A percentile compares a stretch with the other conserved stretches of the same genome.
Conservation (phyloP, 1,140 invertebrate genomes). For the Goniozus legneri region DNA sequence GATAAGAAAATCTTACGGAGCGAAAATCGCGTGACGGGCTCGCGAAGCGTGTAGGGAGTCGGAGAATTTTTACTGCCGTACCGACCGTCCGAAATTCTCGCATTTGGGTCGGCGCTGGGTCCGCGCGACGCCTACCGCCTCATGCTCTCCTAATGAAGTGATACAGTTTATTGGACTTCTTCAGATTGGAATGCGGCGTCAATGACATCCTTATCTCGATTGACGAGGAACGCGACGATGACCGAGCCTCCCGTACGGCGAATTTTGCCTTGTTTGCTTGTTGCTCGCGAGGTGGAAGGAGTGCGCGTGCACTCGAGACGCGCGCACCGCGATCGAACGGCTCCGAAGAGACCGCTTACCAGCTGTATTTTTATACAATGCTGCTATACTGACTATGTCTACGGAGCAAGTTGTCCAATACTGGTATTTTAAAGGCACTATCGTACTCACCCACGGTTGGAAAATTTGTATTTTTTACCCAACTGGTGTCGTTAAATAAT, state of each 20-base stretch:
- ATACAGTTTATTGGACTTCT: conserved; percentile 51
- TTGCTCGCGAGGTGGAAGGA: no score
- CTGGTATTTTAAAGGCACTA: no score
- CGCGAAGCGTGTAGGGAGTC: no score
- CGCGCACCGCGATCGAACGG: background rate
- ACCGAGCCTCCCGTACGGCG: no score
- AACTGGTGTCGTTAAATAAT: no score
- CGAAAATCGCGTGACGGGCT: no score
- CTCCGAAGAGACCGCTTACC: conserved; percentile 14
- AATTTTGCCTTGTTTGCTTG: no score
- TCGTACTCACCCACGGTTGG: no score
- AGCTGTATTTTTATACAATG: conserved; percentile 30
- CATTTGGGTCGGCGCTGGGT: background rate
- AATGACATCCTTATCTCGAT: conserved; percentile 26
- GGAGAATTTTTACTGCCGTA: no score
- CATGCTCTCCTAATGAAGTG: conserved; percentile 41
- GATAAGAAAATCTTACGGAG: no score
- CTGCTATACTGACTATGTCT: conserved; percentile 36
- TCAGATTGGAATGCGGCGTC: conserved; percentile 39
- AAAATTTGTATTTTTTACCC: no score
- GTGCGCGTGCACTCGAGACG: no score
- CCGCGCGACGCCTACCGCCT: conserved; percentile 16
- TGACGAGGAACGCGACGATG: background rate
- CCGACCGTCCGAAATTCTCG: conserved; percentile 18
- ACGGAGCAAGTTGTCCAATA: conserved; percentile 27